Conservation (phyloP, 2,113 vertebrate genomes). For the Erythrocercus mccallii region DNA sequence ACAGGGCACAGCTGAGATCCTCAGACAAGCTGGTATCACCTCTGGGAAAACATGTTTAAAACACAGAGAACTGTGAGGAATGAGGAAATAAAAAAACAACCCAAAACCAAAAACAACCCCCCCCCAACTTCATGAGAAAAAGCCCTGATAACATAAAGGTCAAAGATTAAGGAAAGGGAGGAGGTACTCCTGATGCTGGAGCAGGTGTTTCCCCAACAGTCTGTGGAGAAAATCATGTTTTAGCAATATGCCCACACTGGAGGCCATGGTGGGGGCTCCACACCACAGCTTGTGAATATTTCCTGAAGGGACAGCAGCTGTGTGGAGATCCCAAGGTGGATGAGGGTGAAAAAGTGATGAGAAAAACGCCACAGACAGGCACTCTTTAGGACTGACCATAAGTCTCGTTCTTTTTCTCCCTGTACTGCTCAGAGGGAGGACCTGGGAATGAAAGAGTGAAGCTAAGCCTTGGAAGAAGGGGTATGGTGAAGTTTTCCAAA, state of each 20-base stretch:
- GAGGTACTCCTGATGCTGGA: neutral
- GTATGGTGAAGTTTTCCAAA: neutral
- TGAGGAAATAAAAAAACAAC: neutral
- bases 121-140: neutral
- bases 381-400: neutral
- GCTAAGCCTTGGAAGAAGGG: neutral
- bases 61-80: neutral
- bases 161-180: neutral
- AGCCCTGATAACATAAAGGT: neutral
- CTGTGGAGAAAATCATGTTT: neutral
- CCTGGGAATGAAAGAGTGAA: neutral
- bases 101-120: neutral
- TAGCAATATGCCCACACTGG: neutral
- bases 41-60: neutral
- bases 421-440: rapidly evolving
- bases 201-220: neutral
- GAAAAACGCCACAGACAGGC: neutral
- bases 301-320: neutral
- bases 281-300: neutral
- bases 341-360: neutral
- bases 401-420: neutral
- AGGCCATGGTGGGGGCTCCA: neutral
- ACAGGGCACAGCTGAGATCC: neutral
- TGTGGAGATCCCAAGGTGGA: neutral
- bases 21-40: neutral